These are phyloP conservation scores for Neolamprologus cancellatus DNA, from an alignment of 2,113 vertebrate genomes.

Conservation along the genomic window DNA sequence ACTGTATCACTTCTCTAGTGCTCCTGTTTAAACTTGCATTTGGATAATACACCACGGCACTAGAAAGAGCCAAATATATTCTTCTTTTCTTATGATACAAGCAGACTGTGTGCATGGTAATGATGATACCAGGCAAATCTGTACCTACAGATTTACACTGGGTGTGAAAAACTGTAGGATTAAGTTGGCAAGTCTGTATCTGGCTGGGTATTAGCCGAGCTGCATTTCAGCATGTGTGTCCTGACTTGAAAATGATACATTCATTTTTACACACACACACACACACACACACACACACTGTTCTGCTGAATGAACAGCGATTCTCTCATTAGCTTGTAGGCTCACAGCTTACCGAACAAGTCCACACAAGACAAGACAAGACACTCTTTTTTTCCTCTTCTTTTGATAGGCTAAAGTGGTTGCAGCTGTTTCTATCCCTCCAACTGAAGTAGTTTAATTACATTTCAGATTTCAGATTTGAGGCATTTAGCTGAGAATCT, in stretches of 20 bases:
- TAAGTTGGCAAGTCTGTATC: slow-evolving; percentile 12
- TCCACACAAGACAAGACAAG: slow-evolving; percentile 8
- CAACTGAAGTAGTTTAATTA: slow-evolving; percentile 28
- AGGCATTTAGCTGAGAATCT: slow-evolving; percentile 14
- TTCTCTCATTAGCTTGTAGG: neutral
- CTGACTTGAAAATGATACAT: slow-evolving; percentile 1
- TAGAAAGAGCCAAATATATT: neutral
- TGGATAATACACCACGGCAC: neutral
- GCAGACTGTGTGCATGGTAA: neutral
- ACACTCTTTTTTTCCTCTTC: neutral
- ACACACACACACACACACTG: neutral
- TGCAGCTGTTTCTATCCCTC: slow-evolving; percentile 9
- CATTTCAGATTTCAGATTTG: slow-evolving; percentile 4
- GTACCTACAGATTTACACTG: neutral
- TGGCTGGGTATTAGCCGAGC: neutral
- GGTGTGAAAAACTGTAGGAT: slow-evolving; percentile 3
- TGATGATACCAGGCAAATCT: neutral
- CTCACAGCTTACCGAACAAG: slow-evolving; percentile 2
- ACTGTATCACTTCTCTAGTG: neutral
- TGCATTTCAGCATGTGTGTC: neutral
- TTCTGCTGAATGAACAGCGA: neutral
- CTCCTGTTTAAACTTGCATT: neutral
- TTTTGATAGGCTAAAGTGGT: neutral
- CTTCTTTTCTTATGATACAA: neutral
- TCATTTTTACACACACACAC: neutral